Percentiles rank a stretch among this genome's conserved stretches.
These are phyloP conservation scores for Apantesis nais DNA, from an alignment of 2,888 invertebrate genomes.

Conservation along the genomic window DNA sequence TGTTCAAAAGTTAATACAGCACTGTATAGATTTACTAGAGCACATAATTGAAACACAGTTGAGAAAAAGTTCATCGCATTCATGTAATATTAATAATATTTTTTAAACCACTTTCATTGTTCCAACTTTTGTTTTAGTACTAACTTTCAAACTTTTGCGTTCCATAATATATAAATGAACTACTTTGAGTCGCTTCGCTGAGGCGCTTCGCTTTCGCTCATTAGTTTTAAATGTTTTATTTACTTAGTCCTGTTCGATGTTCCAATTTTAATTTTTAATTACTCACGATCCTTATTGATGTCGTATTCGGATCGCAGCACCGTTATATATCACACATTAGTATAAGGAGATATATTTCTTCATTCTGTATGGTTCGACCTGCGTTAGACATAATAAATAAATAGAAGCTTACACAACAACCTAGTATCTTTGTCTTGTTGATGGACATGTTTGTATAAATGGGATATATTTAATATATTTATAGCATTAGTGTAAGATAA, in stretches of 20 bases:
- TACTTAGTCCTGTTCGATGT: background rate
- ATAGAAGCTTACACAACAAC: constrained; percentile 1
- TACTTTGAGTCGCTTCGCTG: background rate
- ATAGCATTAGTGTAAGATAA: constrained; percentile 16
- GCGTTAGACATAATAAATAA: background rate
- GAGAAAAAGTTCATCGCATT: background rate
- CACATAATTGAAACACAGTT: background rate
- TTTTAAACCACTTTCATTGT: background rate
- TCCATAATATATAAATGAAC: background rate
- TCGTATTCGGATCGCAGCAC: background rate
- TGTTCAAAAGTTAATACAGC: background rate
- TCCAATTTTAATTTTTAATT: background rate
- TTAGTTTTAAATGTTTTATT: background rate
- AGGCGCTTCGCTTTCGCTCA: background rate
- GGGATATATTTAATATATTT: constrained; percentile 15
- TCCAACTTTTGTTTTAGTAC: background rate
- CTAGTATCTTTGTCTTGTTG: background rate
- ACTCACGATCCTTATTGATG: background rate
- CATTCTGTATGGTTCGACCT: background rate
- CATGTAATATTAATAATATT: background rate
- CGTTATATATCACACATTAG: background rate
- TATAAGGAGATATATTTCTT: no score
- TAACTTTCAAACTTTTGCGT: no score
- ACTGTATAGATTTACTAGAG: background rate
- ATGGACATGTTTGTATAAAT: constrained; percentile 32